phyloP scores from a whole-genome alignment of 1,140 invertebrate species.

The Heliconius hermathena region DNA sequence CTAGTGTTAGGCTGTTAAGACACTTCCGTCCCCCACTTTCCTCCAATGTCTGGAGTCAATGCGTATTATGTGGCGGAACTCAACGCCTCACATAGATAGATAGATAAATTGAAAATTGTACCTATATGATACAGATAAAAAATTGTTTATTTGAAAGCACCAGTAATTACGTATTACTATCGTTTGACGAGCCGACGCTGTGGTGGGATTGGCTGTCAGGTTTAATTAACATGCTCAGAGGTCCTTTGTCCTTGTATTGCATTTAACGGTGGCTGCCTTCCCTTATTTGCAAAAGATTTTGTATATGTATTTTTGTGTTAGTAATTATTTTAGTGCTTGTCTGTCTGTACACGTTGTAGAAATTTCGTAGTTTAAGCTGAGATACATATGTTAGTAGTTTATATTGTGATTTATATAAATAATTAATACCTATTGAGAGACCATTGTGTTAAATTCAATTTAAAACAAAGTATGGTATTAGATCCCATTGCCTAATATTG shows the following conservation, averaged over 20 bases:
- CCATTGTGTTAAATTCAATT: too few relatives aligned
- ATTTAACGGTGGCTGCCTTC: conserved; percentile 1
- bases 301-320: not conserved
- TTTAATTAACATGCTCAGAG: conserved; percentile 7
- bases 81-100: too few relatives aligned
- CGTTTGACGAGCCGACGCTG: not conserved
- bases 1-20: too few relatives aligned
- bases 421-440: not conserved
- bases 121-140: not conserved
- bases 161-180: conserved; percentile 5
- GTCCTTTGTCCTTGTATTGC: conserved; percentile 11
- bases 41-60: too few relatives aligned
- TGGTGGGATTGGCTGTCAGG: not conserved
- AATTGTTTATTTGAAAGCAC: not conserved
- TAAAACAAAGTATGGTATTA: too few relatives aligned
- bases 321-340: not conserved
- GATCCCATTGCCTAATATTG: too few relatives aligned
- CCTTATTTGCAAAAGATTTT: not conserved
- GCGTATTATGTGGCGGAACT: too few relatives aligned
- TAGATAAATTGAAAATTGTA: too few relatives aligned
- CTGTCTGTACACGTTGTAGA: not conserved
- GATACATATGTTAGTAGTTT: not conserved
- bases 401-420: too few relatives aligned
- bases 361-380: not conserved
- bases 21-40: too few relatives aligned